These are phyloP conservation scores for Syngnathoides biaculeatus DNA, from an alignment of 2,113 vertebrate genomes.

Conservation along the genomic window DNA sequence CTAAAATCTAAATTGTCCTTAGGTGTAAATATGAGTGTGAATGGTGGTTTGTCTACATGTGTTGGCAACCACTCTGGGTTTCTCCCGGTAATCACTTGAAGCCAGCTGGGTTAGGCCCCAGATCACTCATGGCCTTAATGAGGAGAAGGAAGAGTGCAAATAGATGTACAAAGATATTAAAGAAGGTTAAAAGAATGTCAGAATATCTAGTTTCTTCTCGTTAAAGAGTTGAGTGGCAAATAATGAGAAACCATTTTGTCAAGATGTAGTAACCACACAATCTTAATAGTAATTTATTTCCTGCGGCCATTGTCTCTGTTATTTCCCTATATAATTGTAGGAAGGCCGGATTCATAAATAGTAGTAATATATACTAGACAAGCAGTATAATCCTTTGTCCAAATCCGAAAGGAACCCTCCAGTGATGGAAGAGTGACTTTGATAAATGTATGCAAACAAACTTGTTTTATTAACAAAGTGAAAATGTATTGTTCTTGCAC, in stretches of 20 bases:
- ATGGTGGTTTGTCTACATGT: no score
- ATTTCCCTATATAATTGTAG: neutral
- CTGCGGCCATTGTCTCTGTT: neutral
- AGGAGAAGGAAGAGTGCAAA: no score
- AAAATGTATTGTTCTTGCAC: constrained; percentile 8
- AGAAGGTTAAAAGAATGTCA: neutral
- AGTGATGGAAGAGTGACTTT: neutral
- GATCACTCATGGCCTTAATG: no score
- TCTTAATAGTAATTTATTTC: neutral
- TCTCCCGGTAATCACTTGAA: no score
- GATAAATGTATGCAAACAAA: neutral
- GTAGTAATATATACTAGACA: neutral
- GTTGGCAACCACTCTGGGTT: no score
- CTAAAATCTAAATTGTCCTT: no score
- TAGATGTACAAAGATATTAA: neutral
- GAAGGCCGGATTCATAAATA: neutral
- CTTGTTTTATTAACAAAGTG: neutral
- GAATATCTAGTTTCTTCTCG: neutral
- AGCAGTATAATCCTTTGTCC: neutral
- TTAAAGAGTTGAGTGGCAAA: neutral
- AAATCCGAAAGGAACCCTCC: neutral
- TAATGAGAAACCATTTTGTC: neutral
- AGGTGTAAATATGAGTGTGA: no score
- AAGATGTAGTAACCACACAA: neutral
- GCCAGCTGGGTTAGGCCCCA: no score